A percentile compares a stretch with the other conserved stretches of the same genome.
Evolutionary conservation across 2,888 invertebrate species (phyloP).

Genomic region (Athetis lepigone): DNA sequence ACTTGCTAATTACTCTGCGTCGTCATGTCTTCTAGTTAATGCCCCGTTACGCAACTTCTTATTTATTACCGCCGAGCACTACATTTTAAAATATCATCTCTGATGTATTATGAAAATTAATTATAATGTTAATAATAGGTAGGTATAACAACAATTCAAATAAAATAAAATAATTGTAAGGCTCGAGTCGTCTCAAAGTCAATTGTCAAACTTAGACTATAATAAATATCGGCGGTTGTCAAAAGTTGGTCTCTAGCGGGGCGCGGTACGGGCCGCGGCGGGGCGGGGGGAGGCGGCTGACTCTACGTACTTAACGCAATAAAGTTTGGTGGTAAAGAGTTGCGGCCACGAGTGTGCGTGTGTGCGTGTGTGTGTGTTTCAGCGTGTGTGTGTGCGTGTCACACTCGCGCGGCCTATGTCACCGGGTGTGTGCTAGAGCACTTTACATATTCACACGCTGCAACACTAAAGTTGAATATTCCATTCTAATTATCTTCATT

Average conservation of each 20-base stretch:
- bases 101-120: conserved; percentile 29
- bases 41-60: conserved; percentile 18
- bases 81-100: conserved; percentile 4
- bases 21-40: conserved; percentile 11
- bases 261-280: neutral
- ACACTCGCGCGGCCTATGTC: too few species aligned
- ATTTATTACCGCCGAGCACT: neutral
- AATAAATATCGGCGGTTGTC: conserved; percentile 28
- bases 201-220: conserved; percentile 15
- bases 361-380: too few species aligned
- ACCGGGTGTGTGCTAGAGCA: too few species aligned
- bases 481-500: too few species aligned
- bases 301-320: too few species aligned
- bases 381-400: too few species aligned
- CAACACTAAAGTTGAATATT: too few species aligned
- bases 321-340: too few species aligned
- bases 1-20: neutral
- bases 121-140: conserved; percentile 1
- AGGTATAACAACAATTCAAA: conserved; percentile 28
- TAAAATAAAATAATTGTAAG: conserved; percentile 34
- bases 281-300: too few species aligned
- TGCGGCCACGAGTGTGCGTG: too few species aligned
- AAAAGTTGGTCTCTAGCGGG: conserved; percentile 12
- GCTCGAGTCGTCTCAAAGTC: conserved; percentile 23
- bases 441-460: too few species aligned